These are phyloP conservation scores for Trachythela sp. DNA, from an alignment of 64 coral and sea anemone genomes.

Conservation along the genomic window DNA sequence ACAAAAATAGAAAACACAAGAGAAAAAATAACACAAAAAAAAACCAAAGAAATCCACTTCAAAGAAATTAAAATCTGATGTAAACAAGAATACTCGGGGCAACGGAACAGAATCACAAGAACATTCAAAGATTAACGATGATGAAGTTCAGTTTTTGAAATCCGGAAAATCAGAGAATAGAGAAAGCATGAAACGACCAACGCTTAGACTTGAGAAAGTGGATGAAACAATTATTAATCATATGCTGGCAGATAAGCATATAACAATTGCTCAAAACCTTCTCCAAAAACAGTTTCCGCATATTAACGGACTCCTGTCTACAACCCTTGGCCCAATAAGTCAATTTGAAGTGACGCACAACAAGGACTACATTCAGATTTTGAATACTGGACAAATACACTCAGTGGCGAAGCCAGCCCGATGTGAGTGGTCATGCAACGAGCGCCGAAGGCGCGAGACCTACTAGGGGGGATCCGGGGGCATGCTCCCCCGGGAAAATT, in stretches of 20 bases:
- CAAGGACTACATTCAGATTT: neutral
- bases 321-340: neutral
- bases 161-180: neutral
- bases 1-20: neutral
- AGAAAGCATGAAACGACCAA: neutral
- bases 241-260: neutral
- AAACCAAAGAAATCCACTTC: neutral
- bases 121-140: neutral
- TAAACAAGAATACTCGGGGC: neutral
- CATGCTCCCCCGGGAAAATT: too few species aligned
- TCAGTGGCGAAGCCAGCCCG: too few species aligned
- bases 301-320: neutral
- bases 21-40: neutral
- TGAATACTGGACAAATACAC: neutral
- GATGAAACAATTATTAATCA: neutral
- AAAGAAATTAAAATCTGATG: neutral
- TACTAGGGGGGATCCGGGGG: too few species aligned
- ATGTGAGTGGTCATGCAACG: too few species aligned
- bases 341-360: neutral
- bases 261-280: neutral
- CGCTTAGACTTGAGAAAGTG: neutral
- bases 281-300: neutral
- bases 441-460: too few species aligned
- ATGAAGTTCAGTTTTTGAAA: neutral
- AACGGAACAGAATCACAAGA: neutral